Conservation (phyloP, 2,113 vertebrate species). For the Pygoscelis adeliae region DNA sequence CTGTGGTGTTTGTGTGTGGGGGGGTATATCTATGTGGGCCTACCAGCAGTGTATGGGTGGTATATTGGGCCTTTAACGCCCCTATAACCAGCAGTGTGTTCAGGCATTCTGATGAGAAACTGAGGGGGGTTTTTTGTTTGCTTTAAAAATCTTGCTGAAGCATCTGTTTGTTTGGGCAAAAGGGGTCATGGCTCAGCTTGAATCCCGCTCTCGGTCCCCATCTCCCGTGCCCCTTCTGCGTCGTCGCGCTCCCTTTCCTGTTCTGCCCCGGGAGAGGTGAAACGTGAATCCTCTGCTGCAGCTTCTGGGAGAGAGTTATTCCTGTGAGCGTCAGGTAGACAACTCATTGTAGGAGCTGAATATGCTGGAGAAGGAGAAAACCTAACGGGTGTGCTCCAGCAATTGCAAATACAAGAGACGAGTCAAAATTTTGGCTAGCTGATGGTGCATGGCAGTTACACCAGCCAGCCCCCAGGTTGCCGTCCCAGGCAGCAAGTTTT, state of each 20-base stretch:
- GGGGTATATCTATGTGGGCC: no score
- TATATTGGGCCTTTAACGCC: fast-evolving
- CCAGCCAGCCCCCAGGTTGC: not conserved
- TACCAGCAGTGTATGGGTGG: fast-evolving
- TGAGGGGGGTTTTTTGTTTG: not conserved
- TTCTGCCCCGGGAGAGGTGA: not conserved
- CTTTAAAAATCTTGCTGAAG: not conserved
- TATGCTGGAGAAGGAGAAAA: not conserved
- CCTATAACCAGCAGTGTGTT: not conserved
- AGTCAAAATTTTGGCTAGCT: not conserved
- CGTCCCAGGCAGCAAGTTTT: not conserved
- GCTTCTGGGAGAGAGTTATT: not conserved
- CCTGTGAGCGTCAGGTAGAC: fast-evolving
- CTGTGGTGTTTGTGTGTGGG: not conserved
- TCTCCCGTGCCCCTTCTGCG: not conserved
- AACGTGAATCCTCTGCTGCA: not conserved
- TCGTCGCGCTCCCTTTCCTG: fast-evolving
- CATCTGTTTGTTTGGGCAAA: not conserved
- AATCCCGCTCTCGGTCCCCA: fast-evolving
- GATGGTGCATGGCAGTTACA: fast-evolving
- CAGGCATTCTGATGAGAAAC: not conserved
- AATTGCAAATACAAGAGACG: not conserved
- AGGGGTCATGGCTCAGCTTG: fast-evolving
- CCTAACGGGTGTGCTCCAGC: fast-evolving
- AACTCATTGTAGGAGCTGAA: fast-evolving